Conservation (phyloP, 2,888 invertebrate genomes). For the Homarus gammarus region DNA sequence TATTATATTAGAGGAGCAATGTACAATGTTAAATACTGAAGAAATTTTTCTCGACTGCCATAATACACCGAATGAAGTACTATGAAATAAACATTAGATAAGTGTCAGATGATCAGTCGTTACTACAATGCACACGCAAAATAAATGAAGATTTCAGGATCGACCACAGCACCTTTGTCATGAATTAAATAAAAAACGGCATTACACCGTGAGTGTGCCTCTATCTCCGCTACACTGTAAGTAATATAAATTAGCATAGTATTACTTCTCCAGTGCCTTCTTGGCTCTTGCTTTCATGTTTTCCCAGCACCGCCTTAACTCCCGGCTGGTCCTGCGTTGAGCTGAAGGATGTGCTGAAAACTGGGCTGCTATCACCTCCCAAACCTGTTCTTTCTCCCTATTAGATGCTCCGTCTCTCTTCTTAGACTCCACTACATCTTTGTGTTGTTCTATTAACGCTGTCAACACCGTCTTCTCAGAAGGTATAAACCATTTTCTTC, state of each 20-base stretch:
- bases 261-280: slow-evolving; percentile 61
- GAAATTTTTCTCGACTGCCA: too few species aligned
- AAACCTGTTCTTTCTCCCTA: slow-evolving; percentile 66
- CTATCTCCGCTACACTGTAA: background rate
- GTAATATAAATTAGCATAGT: background rate
- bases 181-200: too few species aligned
- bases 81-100: too few species aligned
- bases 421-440: slow-evolving; percentile 62
- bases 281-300: slow-evolving; percentile 72
- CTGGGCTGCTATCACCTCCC: slow-evolving; percentile 69
- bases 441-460: slow-evolving; percentile 64
- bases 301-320: slow-evolving; percentile 70
- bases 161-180: too few species aligned
- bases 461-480: slow-evolving; percentile 67
- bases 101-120: too few species aligned
- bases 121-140: too few species aligned
- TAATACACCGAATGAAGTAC: too few species aligned
- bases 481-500: slow-evolving; percentile 68
- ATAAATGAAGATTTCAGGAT: too few species aligned
- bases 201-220: background rate
- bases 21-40: too few species aligned
- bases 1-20: too few species aligned
- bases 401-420: slow-evolving; percentile 69
- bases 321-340: slow-evolving; percentile 62
- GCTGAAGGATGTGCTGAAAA: slow-evolving; percentile 65